Evolutionary conservation across 2,113 vertebrate genomes (phyloP), one percentile per base, ranked within the genome.

Genomic region (Siniperca chuatsi): DNA sequence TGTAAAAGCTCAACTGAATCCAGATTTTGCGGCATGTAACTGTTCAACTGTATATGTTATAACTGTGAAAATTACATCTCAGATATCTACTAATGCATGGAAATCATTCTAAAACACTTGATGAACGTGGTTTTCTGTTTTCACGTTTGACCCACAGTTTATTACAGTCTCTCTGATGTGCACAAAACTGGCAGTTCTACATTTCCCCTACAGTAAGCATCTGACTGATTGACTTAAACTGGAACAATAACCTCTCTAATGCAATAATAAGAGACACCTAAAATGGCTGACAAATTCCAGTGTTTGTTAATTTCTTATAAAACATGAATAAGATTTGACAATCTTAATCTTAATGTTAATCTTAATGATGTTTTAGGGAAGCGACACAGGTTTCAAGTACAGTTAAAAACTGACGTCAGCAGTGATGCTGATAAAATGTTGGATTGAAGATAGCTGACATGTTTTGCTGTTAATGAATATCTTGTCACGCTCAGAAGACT

Each of bases 131-230:
- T n/a, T 46, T 74, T 67, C 48, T 13, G 37, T 33, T 40, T 75
- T 55, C 33, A 25, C 18, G 0, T 77, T 9, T 4, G 74, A 57
- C 57, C 37, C 33, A 46, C 46, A 64, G 55, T 70, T 60, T 37
- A 35, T 42, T 42, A 48, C 21, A 70, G 57, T 64, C 46, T 72
- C 35, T 72, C 68, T 72, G 35, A 64, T 33, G 69, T 66, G 46
- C 69, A 73, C 60, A 73, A 57, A 81, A 77, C 48, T 60, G 65
- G 81, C 81, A 61, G 55, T 68, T 61, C 23, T 72, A 16, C 16
- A 10, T 25, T 62, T 69, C 48, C 42, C 42, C 25, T 8, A 18
- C 29, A 62, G 9, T 21, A 46, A 74, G 37, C 37, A 11, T 55
- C 50, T n/a, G 50, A 42, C 4, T 7, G 23, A 21, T 12, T n/a